Conservation (phyloP, 2,797 vertebrate species). For the Podarcis lilfordi region DNA sequence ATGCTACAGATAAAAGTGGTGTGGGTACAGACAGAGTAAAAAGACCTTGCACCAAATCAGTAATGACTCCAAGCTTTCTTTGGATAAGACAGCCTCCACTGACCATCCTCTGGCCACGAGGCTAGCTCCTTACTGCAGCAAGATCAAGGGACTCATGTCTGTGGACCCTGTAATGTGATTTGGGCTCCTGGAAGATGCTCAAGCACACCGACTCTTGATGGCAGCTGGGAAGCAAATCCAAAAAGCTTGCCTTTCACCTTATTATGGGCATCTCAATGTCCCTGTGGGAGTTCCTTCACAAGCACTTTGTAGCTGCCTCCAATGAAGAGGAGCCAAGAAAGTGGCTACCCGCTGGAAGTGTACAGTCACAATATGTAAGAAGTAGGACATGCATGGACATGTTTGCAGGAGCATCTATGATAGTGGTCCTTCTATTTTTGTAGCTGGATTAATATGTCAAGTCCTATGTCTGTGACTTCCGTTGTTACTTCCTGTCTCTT, state of each 20-base stretch:
- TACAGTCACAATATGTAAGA: constrained; percentile 56
- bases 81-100: too few relatives aligned
- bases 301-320: neutral
- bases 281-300: neutral
- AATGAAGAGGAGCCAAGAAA: neutral
- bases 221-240: neutral
- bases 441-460: constrained; percentile 63
- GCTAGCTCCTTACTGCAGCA: too few relatives aligned
- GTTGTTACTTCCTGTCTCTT: constrained; percentile 53
- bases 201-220: too few relatives aligned
- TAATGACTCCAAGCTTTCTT: too few relatives aligned
- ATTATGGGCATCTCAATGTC: too few relatives aligned
- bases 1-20: neutral
- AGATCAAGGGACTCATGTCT: too few relatives aligned
- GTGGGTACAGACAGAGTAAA: neutral
- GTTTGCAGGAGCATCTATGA: constrained; percentile 66
- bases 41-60: neutral
- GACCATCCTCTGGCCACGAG: too few relatives aligned
- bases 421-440: constrained; percentile 62
- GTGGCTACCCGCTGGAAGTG: constrained; percentile 7
- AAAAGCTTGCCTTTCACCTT: neutral
- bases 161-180: too few relatives aligned
- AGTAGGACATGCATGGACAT: constrained; percentile 59
- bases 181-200: too few relatives aligned
- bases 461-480: constrained; percentile 51